These are phyloP conservation scores for Columbina picui DNA, from an alignment of 2,113 vertebrate genomes.

Conservation along the genomic window DNA sequence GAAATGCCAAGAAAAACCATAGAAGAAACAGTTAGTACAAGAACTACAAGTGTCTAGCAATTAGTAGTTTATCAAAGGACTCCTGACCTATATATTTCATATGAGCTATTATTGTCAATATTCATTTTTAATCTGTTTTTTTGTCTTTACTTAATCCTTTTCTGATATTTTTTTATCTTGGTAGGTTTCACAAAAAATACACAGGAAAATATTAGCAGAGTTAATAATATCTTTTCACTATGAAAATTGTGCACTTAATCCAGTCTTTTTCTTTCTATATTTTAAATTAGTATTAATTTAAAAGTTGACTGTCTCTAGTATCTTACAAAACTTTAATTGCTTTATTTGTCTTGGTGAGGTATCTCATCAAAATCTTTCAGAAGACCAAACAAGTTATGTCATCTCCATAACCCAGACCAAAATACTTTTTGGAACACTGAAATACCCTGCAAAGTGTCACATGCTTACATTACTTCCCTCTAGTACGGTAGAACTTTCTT, in stretches of 20 bases:
- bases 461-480: accelerated
- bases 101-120: neutral
- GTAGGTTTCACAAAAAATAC: neutral
- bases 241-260: neutral
- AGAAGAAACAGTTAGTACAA: neutral
- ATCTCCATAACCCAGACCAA: neutral
- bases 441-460: neutral
- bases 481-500: neutral
- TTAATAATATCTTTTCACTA: neutral
- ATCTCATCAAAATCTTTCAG: neutral
- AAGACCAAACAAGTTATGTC: neutral
- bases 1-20: neutral
- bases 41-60: neutral
- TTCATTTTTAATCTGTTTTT: neutral
- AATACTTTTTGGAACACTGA: neutral
- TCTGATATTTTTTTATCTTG: neutral
- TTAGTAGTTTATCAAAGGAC: neutral
- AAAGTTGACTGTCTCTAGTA: neutral
- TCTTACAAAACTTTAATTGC: neutral
- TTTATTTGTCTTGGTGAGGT: neutral
- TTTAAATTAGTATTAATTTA: neutral
- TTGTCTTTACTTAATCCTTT: neutral
- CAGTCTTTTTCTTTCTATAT: neutral
- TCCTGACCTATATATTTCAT: neutral
- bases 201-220: neutral